Evolutionary conservation across 2,888 invertebrate species (phyloP).

Genomic region (Glaucopsyche alexis): DNA sequence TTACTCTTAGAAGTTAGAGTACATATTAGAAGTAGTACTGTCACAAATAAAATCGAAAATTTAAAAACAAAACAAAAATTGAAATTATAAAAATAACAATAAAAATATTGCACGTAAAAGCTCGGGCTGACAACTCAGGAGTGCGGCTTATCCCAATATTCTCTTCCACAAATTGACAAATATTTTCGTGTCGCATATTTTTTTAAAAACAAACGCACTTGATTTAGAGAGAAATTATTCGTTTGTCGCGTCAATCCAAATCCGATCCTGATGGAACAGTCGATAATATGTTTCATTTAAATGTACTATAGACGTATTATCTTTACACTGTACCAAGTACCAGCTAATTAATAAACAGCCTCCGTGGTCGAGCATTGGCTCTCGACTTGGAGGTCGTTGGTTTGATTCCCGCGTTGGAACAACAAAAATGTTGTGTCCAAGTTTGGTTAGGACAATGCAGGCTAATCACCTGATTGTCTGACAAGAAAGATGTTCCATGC

Average conservation of each 20-base stretch:
- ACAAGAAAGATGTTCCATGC: no score
- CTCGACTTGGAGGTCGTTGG: no score
- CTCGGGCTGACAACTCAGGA: constrained; percentile 13
- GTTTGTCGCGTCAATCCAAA: not conserved
- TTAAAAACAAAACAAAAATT: not conserved
- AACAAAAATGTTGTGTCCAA: no score
- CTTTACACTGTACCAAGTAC: no score
- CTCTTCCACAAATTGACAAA: constrained; percentile 20
- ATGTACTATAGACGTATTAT: not conserved
- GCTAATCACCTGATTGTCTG: no score
- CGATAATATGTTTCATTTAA: not conserved
- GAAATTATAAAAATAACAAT: not conserved
- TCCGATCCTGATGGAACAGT: not conserved
- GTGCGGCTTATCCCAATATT: constrained; percentile 21
- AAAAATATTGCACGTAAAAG: constrained; percentile 20
- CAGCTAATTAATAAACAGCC: no score
- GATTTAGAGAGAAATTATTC: not conserved
- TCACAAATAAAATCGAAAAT: not conserved
- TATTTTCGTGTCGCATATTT: constrained; percentile 10
- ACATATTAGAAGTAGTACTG: no score
- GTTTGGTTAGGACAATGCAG: no score
- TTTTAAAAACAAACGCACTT: constrained; percentile 10
- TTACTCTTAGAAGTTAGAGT: no score
- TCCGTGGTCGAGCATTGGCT: no score
- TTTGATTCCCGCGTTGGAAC: no score